A percentile compares a stretch with the other conserved stretches of the same genome.
Evolutionary conservation across 2,113 vertebrate genomes (phyloP).

Genomic region (Malurus melanocephalus): DNA sequence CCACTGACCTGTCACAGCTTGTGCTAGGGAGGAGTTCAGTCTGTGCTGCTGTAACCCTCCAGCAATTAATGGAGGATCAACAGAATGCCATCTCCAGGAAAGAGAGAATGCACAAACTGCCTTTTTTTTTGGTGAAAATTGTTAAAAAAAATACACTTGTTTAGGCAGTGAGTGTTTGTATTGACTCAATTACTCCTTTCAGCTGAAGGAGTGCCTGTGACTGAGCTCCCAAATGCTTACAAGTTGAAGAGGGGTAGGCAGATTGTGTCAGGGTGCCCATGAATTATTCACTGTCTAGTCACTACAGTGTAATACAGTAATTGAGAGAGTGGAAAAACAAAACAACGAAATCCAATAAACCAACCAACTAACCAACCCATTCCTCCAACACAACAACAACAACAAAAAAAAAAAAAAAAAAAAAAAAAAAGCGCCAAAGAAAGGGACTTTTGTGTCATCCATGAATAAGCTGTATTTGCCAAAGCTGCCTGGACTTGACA

Average conservation of each 20-base stretch:
- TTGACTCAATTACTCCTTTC: background rate
- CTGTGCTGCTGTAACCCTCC: background rate
- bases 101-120: background rate
- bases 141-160: background rate
- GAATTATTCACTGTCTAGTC: background rate
- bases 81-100: background rate
- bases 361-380: background rate
- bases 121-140: background rate
- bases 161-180: background rate
- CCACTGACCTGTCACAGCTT: fast-evolving
- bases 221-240: background rate
- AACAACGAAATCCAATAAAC: background rate
- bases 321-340: background rate
- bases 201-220: background rate
- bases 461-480: background rate
- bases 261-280: background rate
- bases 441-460: background rate
- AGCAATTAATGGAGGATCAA: background rate
- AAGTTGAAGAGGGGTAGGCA: background rate
- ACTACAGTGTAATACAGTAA: background rate
- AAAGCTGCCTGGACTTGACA: background rate
- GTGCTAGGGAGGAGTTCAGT: background rate
- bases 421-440: background rate
- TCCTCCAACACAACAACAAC: too few species aligned
- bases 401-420: too few species aligned